Percentiles rank a stretch among this genome's conserved stretches.
These are phyloP conservation scores for Lasius platythorax DNA, from an alignment of 2,888 invertebrate genomes.

Conservation along the genomic window DNA sequence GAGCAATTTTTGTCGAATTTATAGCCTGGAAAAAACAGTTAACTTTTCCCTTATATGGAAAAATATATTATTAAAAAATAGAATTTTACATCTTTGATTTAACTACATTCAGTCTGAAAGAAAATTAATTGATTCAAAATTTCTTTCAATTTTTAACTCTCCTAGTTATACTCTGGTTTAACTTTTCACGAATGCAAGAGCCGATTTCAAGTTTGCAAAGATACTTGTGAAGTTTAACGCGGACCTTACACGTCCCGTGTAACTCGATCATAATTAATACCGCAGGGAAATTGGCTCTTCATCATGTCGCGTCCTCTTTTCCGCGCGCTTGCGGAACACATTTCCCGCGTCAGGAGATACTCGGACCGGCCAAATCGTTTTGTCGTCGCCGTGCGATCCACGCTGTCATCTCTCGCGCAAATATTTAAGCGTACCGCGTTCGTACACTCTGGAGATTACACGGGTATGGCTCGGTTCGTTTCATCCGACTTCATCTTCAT, in stretches of 20 bases:
- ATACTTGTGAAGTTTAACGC: not conserved
- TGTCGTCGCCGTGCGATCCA: conserved; percentile 38
- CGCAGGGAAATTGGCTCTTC: conserved; percentile 26
- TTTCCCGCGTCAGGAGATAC: not conserved
- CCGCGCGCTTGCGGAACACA: conserved; percentile 4
- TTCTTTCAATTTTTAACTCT: not conserved
- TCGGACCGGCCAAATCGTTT: conserved; percentile 41
- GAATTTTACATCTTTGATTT: not conserved
- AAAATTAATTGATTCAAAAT: not conserved
- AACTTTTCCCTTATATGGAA: not conserved
- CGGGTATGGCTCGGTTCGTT: conserved; percentile 30
- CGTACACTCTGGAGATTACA: conserved; percentile 43
- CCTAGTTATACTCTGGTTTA: not conserved
- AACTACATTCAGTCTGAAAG: not conserved
- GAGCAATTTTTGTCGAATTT: not conserved
- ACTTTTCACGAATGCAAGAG: not conserved
- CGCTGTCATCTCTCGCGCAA: conserved; percentile 39
- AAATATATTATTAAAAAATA: not conserved
- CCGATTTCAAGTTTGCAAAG: conserved; percentile 21
- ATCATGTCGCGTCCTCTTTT: conserved; percentile 8
- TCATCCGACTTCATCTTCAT: conserved; percentile 49
- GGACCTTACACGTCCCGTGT: not conserved
- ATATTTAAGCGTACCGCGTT: conserved; percentile 50
- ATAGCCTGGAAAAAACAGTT: not conserved
- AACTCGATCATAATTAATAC: conserved; percentile 46